A percentile compares a stretch with the other conserved stretches of the same genome.
These are phyloP conservation scores for Microctonus aethiopoides DNA, from an alignment of 2,888 invertebrate genomes.

Conservation along the genomic window DNA sequence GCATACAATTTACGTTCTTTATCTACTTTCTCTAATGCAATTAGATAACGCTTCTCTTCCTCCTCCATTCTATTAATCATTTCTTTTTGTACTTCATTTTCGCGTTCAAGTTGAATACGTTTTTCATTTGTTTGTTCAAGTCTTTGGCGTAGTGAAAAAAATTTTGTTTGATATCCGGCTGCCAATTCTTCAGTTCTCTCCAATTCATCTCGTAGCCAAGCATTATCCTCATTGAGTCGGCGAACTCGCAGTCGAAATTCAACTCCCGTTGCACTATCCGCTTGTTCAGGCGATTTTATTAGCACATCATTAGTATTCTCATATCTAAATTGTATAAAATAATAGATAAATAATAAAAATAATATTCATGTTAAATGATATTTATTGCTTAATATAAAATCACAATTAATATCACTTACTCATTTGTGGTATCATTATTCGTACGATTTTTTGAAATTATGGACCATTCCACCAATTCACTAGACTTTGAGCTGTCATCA, in stretches of 20 bases:
- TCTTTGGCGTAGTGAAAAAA: constrained; percentile 37
- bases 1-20: constrained; percentile 41
- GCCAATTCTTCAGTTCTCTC: constrained; percentile 43
- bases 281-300: constrained; percentile 35
- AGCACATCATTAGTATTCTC: constrained; percentile 10
- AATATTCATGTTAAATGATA: not conserved
- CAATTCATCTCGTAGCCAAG: constrained; percentile 45
- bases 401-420: constrained; percentile 28
- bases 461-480: constrained; percentile 28
- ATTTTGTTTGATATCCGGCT: constrained; percentile 34
- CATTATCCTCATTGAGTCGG: constrained; percentile 47
- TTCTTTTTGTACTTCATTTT: constrained; percentile 49
- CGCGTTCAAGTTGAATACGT: constrained; percentile 41
- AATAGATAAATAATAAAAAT: constrained; percentile 16
- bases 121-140: constrained; percentile 42
- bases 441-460: constrained; percentile 24
- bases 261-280: constrained; percentile 30
- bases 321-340: constrained; percentile 33
- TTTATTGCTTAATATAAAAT: not conserved
- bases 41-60: constrained; percentile 40
- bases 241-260: constrained; percentile 46
- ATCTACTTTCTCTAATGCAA: constrained; percentile 41
- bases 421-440: not conserved
- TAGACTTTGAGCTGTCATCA: constrained; percentile 15
- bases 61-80: constrained; percentile 37